Percentiles rank a stretch among this genome's conserved stretches.
These are phyloP conservation scores for Arenaria interpres DNA, from an alignment of 2,113 vertebrate genomes.

Conservation along the genomic window DNA sequence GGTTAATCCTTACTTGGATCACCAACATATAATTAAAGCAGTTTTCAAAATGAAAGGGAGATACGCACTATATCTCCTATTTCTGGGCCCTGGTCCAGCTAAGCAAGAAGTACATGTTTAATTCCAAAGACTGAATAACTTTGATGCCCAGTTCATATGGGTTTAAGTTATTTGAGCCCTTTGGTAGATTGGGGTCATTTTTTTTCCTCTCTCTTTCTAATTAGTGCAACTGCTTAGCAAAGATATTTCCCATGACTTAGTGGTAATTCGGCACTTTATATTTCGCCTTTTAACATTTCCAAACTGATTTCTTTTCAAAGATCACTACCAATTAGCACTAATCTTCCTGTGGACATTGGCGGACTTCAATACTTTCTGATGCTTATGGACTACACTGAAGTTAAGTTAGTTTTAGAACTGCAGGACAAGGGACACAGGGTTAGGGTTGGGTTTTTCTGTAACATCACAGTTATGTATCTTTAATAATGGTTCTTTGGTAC, in stretches of 20 bases:
- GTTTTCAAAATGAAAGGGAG: constrained; percentile 2
- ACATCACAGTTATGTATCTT: background rate
- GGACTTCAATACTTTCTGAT: constrained; percentile 12
- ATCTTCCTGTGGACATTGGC: constrained; percentile 3
- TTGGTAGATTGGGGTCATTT: constrained; percentile 23
- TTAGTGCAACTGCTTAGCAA: constrained; percentile 12
- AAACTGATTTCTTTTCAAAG: constrained; percentile 26
- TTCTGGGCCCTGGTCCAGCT: background rate
- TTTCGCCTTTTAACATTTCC: constrained; percentile 15
- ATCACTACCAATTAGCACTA: constrained; percentile 49
- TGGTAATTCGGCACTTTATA: background rate
- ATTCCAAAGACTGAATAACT: background rate
- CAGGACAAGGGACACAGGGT: background rate
- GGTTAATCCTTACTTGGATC: background rate
- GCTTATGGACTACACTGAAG: background rate
- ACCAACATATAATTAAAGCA: background rate
- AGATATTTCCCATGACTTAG: constrained; percentile 28
- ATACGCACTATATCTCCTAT: background rate
- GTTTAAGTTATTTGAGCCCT: background rate
- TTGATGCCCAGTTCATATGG: background rate
- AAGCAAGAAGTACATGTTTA: background rate
- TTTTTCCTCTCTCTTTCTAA: background rate
- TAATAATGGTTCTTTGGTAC: constrained; percentile 13
- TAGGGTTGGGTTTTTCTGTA: background rate
- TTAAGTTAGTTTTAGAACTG: constrained; percentile 6